Evolutionary conservation across 2,797 vertebrate species (phyloP), one percentile per base, ranked within the genome.

Genomic region (Bovichtus variegatus): DNA sequence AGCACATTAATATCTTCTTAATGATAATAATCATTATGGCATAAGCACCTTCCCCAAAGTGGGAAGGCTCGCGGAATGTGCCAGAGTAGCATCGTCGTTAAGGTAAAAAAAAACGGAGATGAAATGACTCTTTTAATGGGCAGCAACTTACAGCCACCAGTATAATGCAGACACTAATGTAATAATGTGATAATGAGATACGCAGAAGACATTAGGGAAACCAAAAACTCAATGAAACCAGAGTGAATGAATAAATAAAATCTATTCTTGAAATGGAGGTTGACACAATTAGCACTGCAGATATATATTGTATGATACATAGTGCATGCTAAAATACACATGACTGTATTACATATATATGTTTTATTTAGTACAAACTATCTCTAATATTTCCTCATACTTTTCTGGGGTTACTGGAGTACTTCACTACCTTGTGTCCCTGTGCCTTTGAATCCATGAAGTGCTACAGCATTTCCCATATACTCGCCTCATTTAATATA

Each of bases 11-110:
- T 99, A 98, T 98, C 93, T 97, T 97, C 97, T 97, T 98, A 98
- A 99, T 99, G 97, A 98, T 99, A 97, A 99, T 98, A 97, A 99
- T 99, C 97, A 99, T 99, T 98, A 99, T 96, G 97, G 96, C 96
- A 97, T 98, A 98, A 98, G 97, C 97, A 98, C 97, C 97, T 98
- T 97, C 96, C 97, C 97, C 96, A 97, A 97, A 96, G 97, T 96
- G 96, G 96, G 95, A 94, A 96, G 95, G 94, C 95, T 95, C 75
- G 94, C 93, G 92, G 94, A 92, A 88, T 86, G 86, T 92, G 91
- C 93, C 92, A 91, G 90, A 82, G 88, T 91, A 91, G 87, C 86
- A 87, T 88, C 87, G 90, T 94, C 91, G 92, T 95, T 95, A 94
- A 94, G 90, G 79, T 90, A 84, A 84, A 86, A 83, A 82, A 63